Evolutionary conservation across 2,888 invertebrate species (phyloP).

Genomic region (Nasonovia ribisnigri): DNA sequence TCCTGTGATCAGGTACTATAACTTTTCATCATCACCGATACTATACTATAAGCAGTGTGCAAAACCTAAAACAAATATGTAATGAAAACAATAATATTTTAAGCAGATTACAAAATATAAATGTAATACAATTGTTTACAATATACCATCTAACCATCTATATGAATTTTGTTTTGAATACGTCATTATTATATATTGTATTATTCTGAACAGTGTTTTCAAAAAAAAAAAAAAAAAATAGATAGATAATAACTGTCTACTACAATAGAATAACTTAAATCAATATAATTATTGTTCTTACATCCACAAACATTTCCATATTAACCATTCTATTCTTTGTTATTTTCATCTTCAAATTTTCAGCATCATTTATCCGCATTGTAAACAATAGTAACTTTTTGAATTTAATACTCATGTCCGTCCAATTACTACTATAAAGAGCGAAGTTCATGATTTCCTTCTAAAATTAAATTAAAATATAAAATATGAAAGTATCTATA

Average conservation of each 20-base stretch:
- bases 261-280: background rate
- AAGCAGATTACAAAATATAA: background rate
- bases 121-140: background rate
- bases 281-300: background rate
- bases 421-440: conserved; percentile 21
- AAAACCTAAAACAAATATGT: background rate
- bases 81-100: background rate
- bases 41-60: background rate
- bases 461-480: background rate
- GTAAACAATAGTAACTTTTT: conserved; percentile 24
- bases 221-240: too few species aligned
- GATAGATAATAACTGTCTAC: background rate
- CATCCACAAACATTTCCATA: conserved; percentile 13
- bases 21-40: background rate
- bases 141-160: background rate
- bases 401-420: conserved; percentile 5
- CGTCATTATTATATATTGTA: background rate
- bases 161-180: background rate
- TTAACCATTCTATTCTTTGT: background rate
- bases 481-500: background rate
- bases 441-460: conserved; percentile 16
- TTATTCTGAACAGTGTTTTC: background rate
- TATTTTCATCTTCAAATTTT: conserved; percentile 28
- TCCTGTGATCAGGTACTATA: background rate
- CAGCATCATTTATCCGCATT: background rate